A percentile compares a stretch with the other conserved stretches of the same genome.
Conservation (phyloP, 2,888 invertebrate genomes). For the Candidula unifasciata region DNA sequence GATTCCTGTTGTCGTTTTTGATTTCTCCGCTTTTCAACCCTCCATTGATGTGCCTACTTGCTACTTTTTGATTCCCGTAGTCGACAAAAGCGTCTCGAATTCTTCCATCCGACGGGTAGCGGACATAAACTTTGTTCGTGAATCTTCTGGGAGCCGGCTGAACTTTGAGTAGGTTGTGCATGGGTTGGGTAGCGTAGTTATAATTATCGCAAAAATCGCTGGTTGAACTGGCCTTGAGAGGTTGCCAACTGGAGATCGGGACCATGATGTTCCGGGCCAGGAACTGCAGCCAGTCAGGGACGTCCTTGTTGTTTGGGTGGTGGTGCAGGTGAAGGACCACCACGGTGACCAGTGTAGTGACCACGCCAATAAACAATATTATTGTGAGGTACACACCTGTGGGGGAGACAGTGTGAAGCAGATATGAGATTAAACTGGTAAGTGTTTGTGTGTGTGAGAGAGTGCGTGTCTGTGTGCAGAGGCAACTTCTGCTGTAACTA, state of each 20-base stretch:
- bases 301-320: conserved; percentile 38
- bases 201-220: background rate
- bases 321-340: conserved; percentile 56
- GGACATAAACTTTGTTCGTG: background rate
- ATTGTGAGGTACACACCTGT: conserved; percentile 58
- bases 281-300: conserved; percentile 48
- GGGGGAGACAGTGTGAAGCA: background rate
- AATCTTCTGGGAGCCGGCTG: background rate
- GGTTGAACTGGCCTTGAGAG: background rate
- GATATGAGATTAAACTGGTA: background rate
- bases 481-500: too few relatives aligned
- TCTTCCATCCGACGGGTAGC: background rate
- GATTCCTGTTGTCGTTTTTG: background rate
- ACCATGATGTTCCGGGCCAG: conserved; percentile 29
- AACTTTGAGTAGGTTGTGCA: background rate
- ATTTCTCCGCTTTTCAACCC: background rate
- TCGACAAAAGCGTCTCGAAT: background rate
- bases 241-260: conserved; percentile 7
- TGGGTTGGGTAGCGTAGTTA: background rate
- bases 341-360: conserved; percentile 57
- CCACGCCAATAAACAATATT: conserved; percentile 53
- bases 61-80: background rate
- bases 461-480: too few relatives aligned
- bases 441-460: background rate
- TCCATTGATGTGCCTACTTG: background rate